Evolutionary conservation across 2,113 vertebrate species (phyloP), one percentile per base, ranked within the genome.

Genomic region (Neoarius graeffei): DNA sequence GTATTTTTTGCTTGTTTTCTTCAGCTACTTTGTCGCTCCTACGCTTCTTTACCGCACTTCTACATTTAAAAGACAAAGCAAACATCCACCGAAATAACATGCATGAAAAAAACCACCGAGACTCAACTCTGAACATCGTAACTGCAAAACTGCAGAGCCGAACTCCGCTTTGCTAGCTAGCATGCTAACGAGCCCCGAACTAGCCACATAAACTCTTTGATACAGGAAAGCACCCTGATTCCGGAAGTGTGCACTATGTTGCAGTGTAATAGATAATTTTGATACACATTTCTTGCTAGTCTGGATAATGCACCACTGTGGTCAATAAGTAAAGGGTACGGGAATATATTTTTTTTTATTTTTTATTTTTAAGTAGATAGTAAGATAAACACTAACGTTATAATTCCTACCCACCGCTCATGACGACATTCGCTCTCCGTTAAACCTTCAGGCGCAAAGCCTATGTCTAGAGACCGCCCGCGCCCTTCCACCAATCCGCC

Each of bases 381-480:
- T 89, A 94, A 94, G 94, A 96, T 94, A 96, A 96, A 96, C 95
- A 94, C 92, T 93, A 94, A 95, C 92, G 94, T 95, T 95, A 94
- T 94, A 95, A 96, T 96, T 96, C 95, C 95, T 96, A 96, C 95
- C 95, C 95, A 96, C 95, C 95, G 95, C 95, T 96, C 95, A 96
- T 96, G 95, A 96, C 95, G 95, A 96, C 95, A 96, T 94, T 95
- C 94, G 94, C 95, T 95, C 92, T 95, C 95, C 95, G 94, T 90
- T 91, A 88, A 95, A 93, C 94, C 94, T 94, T 93, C 93, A 93
- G 94, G 90, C 94, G 93, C 93, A 91, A 76, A 94, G 90, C 94
- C 94, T 93, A 42, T 82, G 25, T 84, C 69, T 90, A 92, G 93
- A 91, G 64, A 91, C 94, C 95, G 94, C 95, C 94, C 90, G 90